Conservation (phyloP, 2,888 invertebrate genomes). For the Rhorus exstirpatorius region DNA sequence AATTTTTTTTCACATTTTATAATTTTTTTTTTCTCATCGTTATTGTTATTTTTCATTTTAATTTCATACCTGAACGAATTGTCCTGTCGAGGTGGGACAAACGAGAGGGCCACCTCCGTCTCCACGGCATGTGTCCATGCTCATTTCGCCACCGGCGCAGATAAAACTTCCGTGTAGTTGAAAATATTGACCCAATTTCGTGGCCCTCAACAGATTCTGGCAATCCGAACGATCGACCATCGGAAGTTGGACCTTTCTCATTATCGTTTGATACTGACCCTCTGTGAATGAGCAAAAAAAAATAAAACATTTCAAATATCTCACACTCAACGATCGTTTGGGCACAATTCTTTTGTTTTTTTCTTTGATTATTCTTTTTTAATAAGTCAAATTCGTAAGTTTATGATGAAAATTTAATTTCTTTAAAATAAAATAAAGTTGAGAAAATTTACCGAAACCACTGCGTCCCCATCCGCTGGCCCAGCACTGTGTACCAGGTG, state of each 20-base stretch:
- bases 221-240: constrained; percentile 89
- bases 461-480: constrained; percentile 93
- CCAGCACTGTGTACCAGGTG: constrained; percentile 87
- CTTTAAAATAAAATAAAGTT: too few relatives aligned
- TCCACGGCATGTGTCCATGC: constrained; percentile 90
- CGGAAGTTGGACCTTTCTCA: constrained; percentile 91
- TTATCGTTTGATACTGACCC: constrained; percentile 88
- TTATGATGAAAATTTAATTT: too few relatives aligned
- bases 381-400: too few relatives aligned
- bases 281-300: constrained; percentile 70
- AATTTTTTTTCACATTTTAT: background rate
- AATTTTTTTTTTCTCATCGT: background rate
- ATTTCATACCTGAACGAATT: constrained; percentile 79
- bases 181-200: constrained; percentile 90
- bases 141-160: constrained; percentile 92
- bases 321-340: background rate
- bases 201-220: constrained; percentile 88
- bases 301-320: constrained; percentile 13
- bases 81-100: constrained; percentile 77
- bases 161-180: constrained; percentile 90
- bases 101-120: constrained; percentile 83
- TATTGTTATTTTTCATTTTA: background rate
- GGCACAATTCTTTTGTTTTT: too few relatives aligned
- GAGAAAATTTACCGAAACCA: constrained; percentile 87
- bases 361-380: too few relatives aligned